Percentiles rank a stretch among this genome's conserved stretches.
Evolutionary conservation across 2,888 invertebrate species (phyloP).

Genomic region (Zeuzera pyrina): DNA sequence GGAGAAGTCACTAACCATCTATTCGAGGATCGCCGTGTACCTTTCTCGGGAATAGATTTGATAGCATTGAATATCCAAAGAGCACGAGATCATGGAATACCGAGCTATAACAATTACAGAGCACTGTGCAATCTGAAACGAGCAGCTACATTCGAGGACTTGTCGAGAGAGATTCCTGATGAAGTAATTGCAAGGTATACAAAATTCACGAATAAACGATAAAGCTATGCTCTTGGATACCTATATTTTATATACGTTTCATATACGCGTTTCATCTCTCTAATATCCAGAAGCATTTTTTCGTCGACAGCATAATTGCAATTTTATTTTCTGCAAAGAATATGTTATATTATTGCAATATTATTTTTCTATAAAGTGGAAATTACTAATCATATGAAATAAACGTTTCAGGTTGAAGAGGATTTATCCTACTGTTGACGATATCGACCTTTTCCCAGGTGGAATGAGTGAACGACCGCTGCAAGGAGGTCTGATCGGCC

Average conservation of each 20-base stretch:
- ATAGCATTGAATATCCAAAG: slow-evolving; percentile 93
- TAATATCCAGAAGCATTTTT: not conserved
- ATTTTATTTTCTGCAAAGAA: too few relatives aligned
- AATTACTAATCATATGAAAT: too few relatives aligned
- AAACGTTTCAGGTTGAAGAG: slow-evolving; percentile 75
- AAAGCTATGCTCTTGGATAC: too few relatives aligned
- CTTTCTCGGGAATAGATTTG: slow-evolving; percentile 93
- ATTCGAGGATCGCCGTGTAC: slow-evolving; percentile 90
- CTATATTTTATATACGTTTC: too few relatives aligned
- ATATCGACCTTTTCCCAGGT: slow-evolving; percentile 96
- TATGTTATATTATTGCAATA: too few relatives aligned
- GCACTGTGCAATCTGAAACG: slow-evolving; percentile 91
- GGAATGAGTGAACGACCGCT: slow-evolving; percentile 91
- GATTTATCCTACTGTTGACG: slow-evolving; percentile 91
- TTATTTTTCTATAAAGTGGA: too few relatives aligned
- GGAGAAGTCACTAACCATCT: slow-evolving; percentile 96
- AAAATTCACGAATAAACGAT: too few relatives aligned
- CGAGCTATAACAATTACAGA: slow-evolving; percentile 92
- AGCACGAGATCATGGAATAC: slow-evolving; percentile 90
- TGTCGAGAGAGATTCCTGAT: slow-evolving; percentile 88
- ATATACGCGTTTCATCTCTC: too few relatives aligned
- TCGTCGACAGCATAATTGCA: too few relatives aligned
- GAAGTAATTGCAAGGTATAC: slow-evolving; percentile 83
- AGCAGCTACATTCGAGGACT: slow-evolving; percentile 88
- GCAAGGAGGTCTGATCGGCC: slow-evolving; percentile 93